Conservation (phyloP, 1,140 invertebrate species). For the Hesperophylax magnus region DNA sequence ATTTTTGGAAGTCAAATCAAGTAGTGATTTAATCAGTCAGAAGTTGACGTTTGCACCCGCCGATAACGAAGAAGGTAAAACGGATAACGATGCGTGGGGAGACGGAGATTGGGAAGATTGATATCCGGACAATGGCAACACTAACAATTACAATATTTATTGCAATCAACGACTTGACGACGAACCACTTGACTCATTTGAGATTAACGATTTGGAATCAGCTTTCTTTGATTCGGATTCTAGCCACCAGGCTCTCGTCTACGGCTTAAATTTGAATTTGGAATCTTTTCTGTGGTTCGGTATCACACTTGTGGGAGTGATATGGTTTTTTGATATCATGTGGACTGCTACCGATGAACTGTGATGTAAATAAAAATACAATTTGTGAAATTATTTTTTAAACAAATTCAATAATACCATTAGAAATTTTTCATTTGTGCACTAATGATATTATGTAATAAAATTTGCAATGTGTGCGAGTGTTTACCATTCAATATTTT, state of each 20-base stretch:
- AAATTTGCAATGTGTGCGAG: too few species aligned
- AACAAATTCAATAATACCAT: too few species aligned
- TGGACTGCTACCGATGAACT: constrained; percentile 35
- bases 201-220: neutral
- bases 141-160: neutral
- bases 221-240: neutral
- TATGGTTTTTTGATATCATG: constrained; percentile 54
- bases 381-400: too few species aligned
- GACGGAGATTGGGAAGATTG: constrained; percentile 60
- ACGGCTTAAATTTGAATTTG: constrained; percentile 32
- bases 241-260: neutral
- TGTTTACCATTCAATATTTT: too few species aligned
- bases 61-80: constrained; percentile 62
- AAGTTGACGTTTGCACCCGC: constrained; percentile 67
- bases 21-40: constrained; percentile 58
- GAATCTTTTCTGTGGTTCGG: constrained; percentile 50
- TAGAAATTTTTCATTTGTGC: too few species aligned
- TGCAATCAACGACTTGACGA: neutral
- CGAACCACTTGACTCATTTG: neutral
- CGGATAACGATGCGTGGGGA: constrained; percentile 62
- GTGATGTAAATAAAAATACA: neutral
- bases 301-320: constrained; percentile 44
- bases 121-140: constrained; percentile 45
- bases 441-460: too few species aligned
- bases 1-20: neutral